A percentile compares a stretch with the other conserved stretches of the same genome.
Evolutionary conservation across 2,113 vertebrate genomes (phyloP).

Genomic region (Melanostigma gelatinosum): DNA sequence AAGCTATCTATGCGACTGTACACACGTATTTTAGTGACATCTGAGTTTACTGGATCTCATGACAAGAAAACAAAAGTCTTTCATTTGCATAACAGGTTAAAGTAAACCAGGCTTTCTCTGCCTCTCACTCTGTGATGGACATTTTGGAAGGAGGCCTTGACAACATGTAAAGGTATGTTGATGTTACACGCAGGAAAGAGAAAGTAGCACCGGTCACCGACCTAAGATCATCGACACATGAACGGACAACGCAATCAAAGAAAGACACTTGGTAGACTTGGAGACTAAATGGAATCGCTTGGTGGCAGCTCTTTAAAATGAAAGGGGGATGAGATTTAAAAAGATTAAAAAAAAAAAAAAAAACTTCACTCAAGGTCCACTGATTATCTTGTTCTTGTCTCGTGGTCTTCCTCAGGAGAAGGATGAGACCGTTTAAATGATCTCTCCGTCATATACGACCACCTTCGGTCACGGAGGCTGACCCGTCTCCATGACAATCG

Average conservation of each 20-base stretch:
- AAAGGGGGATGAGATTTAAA: constrained; percentile 5
- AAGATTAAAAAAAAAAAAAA: neutral
- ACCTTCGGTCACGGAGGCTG: neutral
- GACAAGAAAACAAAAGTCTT: constrained; percentile 57
- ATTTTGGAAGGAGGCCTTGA: constrained; percentile 26
- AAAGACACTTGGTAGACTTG: constrained; percentile 39
- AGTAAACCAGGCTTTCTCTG: constrained; percentile 59
- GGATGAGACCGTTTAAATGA: neutral
- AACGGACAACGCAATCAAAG: constrained; percentile 44
- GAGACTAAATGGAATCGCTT: constrained; percentile 57
- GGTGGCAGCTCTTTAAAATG: constrained; percentile 35
- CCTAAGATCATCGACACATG: constrained; percentile 35
- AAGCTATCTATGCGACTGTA: constrained; percentile 72
- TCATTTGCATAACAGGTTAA: constrained; percentile 73
- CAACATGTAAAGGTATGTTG: constrained; percentile 24
- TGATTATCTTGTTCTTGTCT: constrained; percentile 1
- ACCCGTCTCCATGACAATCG: neutral
- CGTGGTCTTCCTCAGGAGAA: constrained; percentile 1
- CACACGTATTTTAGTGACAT: constrained; percentile 54
- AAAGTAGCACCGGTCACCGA: constrained; percentile 76
- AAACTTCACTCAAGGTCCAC: constrained; percentile 20
- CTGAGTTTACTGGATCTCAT: constrained; percentile 57
- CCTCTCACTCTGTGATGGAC: constrained; percentile 35
- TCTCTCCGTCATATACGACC: neutral
- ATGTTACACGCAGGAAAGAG: constrained; percentile 53